Base-by-base conservation (phyloP, 2,888 invertebrate genomes). In the Phortica okadai region DNA sequence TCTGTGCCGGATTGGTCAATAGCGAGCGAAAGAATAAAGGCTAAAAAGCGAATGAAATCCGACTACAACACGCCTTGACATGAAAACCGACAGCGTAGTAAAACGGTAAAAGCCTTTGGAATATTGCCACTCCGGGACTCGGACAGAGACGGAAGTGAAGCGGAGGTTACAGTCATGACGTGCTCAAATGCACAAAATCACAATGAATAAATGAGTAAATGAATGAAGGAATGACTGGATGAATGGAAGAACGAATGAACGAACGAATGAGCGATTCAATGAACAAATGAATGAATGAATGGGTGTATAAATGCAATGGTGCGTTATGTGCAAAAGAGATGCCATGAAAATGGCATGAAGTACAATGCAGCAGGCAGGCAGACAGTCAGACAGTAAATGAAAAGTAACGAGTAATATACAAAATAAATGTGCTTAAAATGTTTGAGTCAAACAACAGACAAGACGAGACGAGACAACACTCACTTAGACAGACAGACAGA, bases 121-220 rank as follows among this genome's bases (percentile, higher is more conserved):
- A 50, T 50, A 50, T 8, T 50, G 50, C 50, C 50, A 50, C 10
- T 50, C 50, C 8, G 6, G 50, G 3, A 50, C 14, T 2, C 14
- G 6, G 10, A 11, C 50, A 50, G 50, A 50, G 50, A 50, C 10
- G 21, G 62, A 25, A 21, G 16, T 33, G 33, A 6, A 25, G 33
- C 62, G 62, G 21, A 3, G 7, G 25, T 50, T 21, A 25, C 70
- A 50, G 8, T 44, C 76, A 82, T 56, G 79, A 82, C 83, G 83
- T 83, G 86, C 79, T 81, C 75, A 81, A 82, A 82, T 77, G 81
- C 80, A 83, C 79, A 78, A 83, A 74, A 79, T 25, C 77, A 78
- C 75, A 73, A 21, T 41, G 59, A 44, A 73, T 16, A 82, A 82
- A 81, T 44, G 74, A 73, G 58, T 72, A 75, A 77, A 79, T 58